Evolutionary conservation across 2,113 vertebrate genomes (phyloP).

Genomic region (Hippocampus mohnikei): DNA sequence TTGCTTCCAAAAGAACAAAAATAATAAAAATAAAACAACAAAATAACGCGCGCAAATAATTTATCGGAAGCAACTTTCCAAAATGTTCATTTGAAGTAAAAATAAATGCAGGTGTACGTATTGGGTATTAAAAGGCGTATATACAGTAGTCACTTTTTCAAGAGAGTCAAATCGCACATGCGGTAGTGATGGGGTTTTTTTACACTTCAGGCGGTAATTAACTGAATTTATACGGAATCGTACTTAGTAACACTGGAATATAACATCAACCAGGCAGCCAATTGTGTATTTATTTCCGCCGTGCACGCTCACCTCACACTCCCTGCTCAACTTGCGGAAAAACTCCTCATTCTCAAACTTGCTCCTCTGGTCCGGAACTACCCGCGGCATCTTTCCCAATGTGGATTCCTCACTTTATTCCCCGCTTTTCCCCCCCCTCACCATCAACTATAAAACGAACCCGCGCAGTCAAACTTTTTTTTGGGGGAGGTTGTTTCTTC

Average conservation of each 20-base stretch:
- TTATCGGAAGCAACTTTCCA: background rate
- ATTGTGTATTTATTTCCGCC: conserved; percentile 2
- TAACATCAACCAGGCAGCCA: background rate
- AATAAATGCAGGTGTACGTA: background rate
- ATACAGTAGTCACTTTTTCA: background rate
- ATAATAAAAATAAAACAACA: no score
- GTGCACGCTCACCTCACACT: conserved; percentile 85
- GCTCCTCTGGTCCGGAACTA: conserved; percentile 96
- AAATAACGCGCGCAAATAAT: background rate
- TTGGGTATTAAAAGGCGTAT: background rate
- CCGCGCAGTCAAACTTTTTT: conserved; percentile 21
- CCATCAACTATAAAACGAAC: background rate
- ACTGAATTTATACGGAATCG: background rate
- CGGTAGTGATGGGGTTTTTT: no score
- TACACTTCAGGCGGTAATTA: background rate
- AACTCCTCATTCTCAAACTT: conserved; percentile 99
- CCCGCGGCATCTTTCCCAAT: conserved; percentile 86
- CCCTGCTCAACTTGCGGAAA: conserved; percentile 97
- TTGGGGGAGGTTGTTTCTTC: conserved; percentile 18
- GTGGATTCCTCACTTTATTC: conserved; percentile 1
- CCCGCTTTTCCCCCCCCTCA: background rate
- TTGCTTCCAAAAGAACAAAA: background rate
- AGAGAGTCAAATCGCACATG: background rate
- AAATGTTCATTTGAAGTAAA: background rate
- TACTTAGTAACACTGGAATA: background rate